A percentile compares a stretch with the other conserved stretches of the same genome.
These are phyloP conservation scores for Halcyon badia DNA, from an alignment of 2,797 vertebrate genomes.

Conservation along the genomic window DNA sequence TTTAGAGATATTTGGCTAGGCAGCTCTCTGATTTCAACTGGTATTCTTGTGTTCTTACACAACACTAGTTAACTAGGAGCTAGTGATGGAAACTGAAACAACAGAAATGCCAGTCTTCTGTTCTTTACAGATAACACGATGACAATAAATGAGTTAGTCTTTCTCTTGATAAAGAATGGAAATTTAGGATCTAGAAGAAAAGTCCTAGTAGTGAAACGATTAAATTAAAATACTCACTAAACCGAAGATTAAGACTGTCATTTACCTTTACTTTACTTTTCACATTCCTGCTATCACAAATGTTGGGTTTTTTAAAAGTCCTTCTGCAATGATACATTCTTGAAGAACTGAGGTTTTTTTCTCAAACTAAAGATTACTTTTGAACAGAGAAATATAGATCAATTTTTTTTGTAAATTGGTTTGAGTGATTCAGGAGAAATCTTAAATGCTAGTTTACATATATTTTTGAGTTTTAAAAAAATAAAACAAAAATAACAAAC, in stretches of 20 bases:
- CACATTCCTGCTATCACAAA: not conserved
- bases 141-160: not conserved
- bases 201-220: not conserved
- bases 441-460: not conserved
- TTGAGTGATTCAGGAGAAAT: not conserved
- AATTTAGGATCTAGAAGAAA: not conserved
- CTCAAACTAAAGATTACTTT: not conserved
- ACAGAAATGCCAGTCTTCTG: not conserved
- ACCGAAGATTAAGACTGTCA: not conserved
- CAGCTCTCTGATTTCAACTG: not conserved
- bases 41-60: not conserved
- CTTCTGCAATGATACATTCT: not conserved
- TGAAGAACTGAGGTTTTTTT: not conserved
- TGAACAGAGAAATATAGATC: not conserved
- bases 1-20: not conserved
- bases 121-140: not conserved
- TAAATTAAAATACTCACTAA: not conserved
- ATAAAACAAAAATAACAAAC: not conserved
- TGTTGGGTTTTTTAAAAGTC: not conserved
- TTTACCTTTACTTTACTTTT: not conserved
- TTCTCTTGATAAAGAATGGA: not conserved
- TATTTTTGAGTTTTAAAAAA: not conserved
- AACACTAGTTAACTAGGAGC: not conserved
- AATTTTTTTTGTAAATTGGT: not conserved
- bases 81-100: not conserved